These are phyloP conservation scores for Globodera rostochiensis DNA, from an alignment of 1,140 invertebrate genomes.

Conservation along the genomic window DNA sequence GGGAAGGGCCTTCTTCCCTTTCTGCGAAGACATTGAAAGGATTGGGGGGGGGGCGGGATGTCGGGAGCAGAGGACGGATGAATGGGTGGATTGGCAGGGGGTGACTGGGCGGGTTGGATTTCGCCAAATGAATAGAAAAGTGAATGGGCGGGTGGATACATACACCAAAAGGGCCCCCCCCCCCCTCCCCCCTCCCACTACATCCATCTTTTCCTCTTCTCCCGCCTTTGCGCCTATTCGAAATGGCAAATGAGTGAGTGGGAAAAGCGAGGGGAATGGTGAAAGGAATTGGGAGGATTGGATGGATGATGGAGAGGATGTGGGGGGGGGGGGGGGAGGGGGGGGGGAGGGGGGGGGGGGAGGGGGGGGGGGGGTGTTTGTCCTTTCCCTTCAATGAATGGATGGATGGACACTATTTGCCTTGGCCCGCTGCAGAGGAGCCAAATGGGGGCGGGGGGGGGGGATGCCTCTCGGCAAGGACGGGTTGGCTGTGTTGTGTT, in stretches of 20 bases:
- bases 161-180: not conserved
- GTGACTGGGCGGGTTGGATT: not conserved
- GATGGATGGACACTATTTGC: not conserved
- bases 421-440: not conserved
- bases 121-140: conserved; percentile 16
- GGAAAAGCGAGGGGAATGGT: not conserved
- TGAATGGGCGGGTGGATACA: conserved; percentile 7
- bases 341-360: too few species aligned
- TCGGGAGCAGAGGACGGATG: not conserved
- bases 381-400: not conserved
- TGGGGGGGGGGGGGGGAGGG: not conserved
- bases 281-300: conserved; percentile 14
- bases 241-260: conserved; percentile 1
- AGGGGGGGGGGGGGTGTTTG: not conserved
- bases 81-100: not conserved
- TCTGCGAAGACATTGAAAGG: not conserved
- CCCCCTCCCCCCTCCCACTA: not conserved
- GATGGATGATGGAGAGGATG: conserved; percentile 3
- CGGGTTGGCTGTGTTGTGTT: not conserved
- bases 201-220: not conserved
- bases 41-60: not conserved
- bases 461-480: not conserved
- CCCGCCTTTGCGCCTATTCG: not conserved
- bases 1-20: too few species aligned
- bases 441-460: not conserved